These are phyloP conservation scores for Tragelaphus imberbis DNA, from an alignment of 2,113 vertebrate genomes.

Conservation along the genomic window DNA sequence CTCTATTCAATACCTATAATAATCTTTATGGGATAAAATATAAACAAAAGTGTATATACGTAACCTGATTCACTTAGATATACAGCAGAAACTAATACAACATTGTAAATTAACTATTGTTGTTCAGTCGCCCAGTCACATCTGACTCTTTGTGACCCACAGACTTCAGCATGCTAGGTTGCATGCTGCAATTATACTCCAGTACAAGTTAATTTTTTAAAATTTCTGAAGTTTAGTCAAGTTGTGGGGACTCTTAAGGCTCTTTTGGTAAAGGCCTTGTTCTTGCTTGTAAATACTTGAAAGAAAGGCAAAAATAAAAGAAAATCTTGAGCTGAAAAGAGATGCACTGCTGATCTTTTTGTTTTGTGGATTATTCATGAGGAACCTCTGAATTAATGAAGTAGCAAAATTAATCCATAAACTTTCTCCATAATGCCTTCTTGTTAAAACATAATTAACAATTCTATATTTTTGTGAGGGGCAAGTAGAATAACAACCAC, in stretches of 20 bases:
- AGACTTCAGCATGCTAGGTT: neutral
- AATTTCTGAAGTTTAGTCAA: neutral
- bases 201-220: neutral
- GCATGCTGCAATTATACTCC: neutral
- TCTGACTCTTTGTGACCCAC: neutral
- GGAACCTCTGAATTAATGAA: neutral
- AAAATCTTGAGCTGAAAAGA: neutral
- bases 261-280: neutral
- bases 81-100: neutral
- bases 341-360: neutral
- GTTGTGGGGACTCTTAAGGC: neutral
- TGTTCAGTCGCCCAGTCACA: rapidly evolving
- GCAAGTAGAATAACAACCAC: neutral
- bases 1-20: neutral
- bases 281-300: neutral
- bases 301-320: neutral
- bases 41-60: neutral
- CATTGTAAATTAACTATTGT: neutral
- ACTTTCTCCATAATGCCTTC: neutral
- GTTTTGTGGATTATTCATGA: neutral
- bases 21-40: neutral
- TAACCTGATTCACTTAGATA: neutral
- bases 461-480: neutral
- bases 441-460: neutral
- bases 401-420: neutral